Conservation (phyloP, 2,797 vertebrate species). For the Cirrhinus molitorella region DNA sequence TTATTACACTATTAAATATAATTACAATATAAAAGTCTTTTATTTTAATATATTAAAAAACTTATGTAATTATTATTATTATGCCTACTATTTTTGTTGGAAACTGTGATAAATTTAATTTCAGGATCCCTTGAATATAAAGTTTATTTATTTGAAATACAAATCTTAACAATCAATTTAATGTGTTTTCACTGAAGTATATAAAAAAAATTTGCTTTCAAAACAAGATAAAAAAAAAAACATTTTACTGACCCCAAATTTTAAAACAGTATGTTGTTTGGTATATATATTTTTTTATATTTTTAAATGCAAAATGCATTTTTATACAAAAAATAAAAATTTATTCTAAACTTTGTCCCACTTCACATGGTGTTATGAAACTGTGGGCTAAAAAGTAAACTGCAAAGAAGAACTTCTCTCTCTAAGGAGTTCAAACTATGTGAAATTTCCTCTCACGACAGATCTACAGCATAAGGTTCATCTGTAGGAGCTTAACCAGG, state of each 20-base stretch:
- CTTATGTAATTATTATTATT: not conserved
- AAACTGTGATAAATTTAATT: not conserved
- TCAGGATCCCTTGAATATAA: not conserved
- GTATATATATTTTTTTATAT: not conserved
- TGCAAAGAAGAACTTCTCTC: constrained; percentile 26
- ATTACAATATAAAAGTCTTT: no score
- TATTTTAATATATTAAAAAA: no score
- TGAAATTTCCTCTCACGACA: constrained; percentile 48
- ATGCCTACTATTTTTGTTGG: not conserved
- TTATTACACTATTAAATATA: no score
- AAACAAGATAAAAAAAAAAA: not conserved
- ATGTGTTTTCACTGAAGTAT: not conserved
- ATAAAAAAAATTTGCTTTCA: not conserved
- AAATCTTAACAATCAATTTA: not conserved
- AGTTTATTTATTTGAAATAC: not conserved
- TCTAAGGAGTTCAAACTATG: constrained; percentile 11
- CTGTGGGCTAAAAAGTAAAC: constrained; percentile 8
- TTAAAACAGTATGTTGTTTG: not conserved
- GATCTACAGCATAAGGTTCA: constrained; percentile 65
- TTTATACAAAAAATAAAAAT: not conserved
- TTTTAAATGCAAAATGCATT: not conserved
- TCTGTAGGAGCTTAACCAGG: constrained; percentile 53
- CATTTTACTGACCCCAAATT: not conserved
- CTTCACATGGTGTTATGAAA: not conserved
- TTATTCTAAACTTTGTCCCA: not conserved